Conservation (phyloP, 1,140 invertebrate genomes). For the Drosophila malerkotliana region DNA sequence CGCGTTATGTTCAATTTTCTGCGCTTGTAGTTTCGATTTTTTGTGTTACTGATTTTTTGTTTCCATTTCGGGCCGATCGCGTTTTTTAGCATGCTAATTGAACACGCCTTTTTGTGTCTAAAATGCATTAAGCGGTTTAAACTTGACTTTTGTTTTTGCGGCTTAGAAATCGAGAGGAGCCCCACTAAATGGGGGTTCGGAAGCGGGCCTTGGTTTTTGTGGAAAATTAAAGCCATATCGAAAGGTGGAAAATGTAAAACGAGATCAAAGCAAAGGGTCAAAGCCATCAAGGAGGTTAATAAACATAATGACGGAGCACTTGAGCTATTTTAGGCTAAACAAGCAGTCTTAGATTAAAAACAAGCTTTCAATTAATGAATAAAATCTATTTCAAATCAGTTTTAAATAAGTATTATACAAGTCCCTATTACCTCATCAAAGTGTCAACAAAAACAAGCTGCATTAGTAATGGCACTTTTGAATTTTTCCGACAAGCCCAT, state of each 20-base stretch:
- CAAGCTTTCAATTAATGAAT: neutral
- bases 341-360: neutral
- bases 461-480: slow-evolving; percentile 61
- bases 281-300: slow-evolving; percentile 25
- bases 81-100: slow-evolving; percentile 74
- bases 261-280: slow-evolving; percentile 24
- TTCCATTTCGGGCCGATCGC: slow-evolving; percentile 44
- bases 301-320: slow-evolving; percentile 7
- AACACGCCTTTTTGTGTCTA: slow-evolving; percentile 78
- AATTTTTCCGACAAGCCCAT: slow-evolving; percentile 58
- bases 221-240: slow-evolving; percentile 16
- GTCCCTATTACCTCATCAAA: slow-evolving; percentile 1
- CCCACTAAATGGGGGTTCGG: slow-evolving; percentile 17
- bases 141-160: slow-evolving; percentile 59
- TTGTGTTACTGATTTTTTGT: slow-evolving; percentile 43
- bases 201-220: slow-evolving; percentile 25
- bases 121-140: slow-evolving; percentile 68
- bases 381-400: neutral
- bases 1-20: slow-evolving; percentile 76
- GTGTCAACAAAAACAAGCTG: slow-evolving; percentile 27
- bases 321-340: neutral
- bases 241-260: slow-evolving; percentile 9
- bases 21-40: slow-evolving; percentile 64
- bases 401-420: neutral
- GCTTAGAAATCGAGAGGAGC: slow-evolving; percentile 6